phyloP scores from a whole-genome alignment of 2,797 vertebrate genomes.

The Okamejei kenojei region DNA sequence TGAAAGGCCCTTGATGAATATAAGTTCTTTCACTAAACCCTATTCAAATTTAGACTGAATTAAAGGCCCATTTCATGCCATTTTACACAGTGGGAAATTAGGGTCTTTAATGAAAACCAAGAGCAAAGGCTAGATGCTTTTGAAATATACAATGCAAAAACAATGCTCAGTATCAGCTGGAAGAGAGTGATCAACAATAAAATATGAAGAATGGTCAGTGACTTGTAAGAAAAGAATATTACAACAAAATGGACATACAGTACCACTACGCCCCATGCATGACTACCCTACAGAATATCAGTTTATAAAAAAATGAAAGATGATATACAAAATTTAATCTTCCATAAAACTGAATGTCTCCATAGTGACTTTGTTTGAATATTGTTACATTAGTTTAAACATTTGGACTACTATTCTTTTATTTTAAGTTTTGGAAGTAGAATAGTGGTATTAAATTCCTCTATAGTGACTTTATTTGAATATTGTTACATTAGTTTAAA shows the following conservation, averaged over 20 bases:
- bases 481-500: background rate
- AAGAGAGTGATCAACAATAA: constrained; percentile 4
- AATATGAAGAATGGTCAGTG: background rate
- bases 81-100: constrained; percentile 8
- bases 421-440: background rate
- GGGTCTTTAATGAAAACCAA: background rate
- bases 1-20: constrained; percentile 12
- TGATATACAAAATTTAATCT: background rate
- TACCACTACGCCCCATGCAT: background rate
- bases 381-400: background rate
- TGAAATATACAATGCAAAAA: background rate
- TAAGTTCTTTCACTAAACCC: constrained; percentile 2
- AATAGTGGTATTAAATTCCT: no score
- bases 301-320: background rate
- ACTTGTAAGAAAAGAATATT: background rate
- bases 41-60: constrained; percentile 31
- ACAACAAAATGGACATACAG: background rate
- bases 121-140: constrained; percentile 28
- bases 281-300: no score
- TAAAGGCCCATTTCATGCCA: constrained; percentile 6
- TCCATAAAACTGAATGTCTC: background rate
- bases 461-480: background rate
- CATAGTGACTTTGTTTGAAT: background rate
- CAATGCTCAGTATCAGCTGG: background rate
- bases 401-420: background rate